Evolutionary conservation across 2,888 invertebrate genomes (phyloP).

Genomic region (Xylota segnis): DNA sequence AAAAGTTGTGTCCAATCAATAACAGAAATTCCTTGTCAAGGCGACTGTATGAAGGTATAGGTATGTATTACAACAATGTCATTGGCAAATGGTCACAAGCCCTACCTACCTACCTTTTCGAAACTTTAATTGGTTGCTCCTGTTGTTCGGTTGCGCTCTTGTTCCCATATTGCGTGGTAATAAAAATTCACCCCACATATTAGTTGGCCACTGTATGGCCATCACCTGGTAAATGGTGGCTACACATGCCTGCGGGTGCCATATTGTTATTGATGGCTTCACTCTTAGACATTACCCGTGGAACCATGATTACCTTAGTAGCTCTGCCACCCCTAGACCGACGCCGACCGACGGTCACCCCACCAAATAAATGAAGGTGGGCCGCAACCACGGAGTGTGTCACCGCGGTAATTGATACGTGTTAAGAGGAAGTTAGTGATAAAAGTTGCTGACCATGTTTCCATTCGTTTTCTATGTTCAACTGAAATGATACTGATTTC

Average conservation of each 20-base stretch:
- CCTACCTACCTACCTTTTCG: constrained; percentile 32
- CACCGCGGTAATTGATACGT: constrained; percentile 73
- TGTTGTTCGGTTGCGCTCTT: constrained; percentile 30
- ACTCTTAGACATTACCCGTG: constrained; percentile 52
- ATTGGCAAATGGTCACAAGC: not conserved
- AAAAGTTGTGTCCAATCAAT: too few relatives aligned
- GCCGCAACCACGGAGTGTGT: constrained; percentile 36
- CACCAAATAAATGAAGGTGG: constrained; percentile 6
- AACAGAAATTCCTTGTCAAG: not conserved
- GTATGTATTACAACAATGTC: not conserved
- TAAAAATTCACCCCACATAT: constrained; percentile 53
- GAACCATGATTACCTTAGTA: constrained; percentile 49
- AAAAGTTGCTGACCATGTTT: constrained; percentile 76
- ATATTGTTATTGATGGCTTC: constrained; percentile 73
- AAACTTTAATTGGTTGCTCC: constrained; percentile 59
- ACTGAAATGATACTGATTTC: constrained; percentile 76
- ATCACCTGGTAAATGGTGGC: constrained; percentile 70
- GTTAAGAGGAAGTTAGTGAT: constrained; percentile 74
- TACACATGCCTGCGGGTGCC: constrained; percentile 66
- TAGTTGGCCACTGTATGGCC: constrained; percentile 50
- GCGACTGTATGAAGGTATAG: not conserved
- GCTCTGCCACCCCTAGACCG: constrained; percentile 29
- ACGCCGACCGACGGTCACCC: constrained; percentile 7
- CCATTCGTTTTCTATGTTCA: constrained; percentile 70
- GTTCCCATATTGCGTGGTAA: constrained; percentile 39